Percentiles rank a stretch among this genome's conserved stretches.
phyloP scores from a whole-genome alignment of 2,888 invertebrate genomes.

The Ceratothoa steindachneri region DNA sequence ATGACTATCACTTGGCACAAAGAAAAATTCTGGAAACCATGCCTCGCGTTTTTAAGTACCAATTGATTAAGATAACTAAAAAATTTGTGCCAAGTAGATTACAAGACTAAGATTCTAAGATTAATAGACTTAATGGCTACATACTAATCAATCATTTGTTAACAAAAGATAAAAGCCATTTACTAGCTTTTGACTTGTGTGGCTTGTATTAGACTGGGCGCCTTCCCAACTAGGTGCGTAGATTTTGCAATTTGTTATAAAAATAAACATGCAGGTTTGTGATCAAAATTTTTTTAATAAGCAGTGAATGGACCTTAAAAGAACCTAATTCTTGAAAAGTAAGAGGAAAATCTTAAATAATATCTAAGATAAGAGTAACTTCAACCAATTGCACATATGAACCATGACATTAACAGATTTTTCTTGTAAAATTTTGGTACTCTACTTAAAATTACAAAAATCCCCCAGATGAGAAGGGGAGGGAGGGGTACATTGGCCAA shows the following conservation, averaged over 20 bases:
- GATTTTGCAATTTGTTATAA: too few relatives aligned
- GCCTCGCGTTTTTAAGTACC: neutral
- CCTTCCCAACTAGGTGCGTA: too few relatives aligned
- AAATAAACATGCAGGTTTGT: slow-evolving; percentile 1
- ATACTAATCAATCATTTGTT: too few relatives aligned
- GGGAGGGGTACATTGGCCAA: too few relatives aligned
- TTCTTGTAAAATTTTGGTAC: neutral
- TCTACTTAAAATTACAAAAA: too few relatives aligned
- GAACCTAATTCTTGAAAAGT: neutral
- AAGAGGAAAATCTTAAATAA: neutral
- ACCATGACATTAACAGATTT: neutral
- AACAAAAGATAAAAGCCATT: too few relatives aligned
- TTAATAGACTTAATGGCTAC: too few relatives aligned
- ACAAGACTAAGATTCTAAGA: too few relatives aligned
- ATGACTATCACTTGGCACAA: slow-evolving; percentile 5
- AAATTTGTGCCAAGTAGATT: neutral
- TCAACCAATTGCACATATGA: neutral
- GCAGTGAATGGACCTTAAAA: neutral
- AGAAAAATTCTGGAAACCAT: neutral
- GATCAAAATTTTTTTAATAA: neutral
- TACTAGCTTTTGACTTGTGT: too few relatives aligned
- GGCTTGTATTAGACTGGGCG: too few relatives aligned
- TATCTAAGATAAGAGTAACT: neutral
- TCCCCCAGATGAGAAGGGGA: too few relatives aligned
- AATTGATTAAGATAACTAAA: neutral